Percentiles rank a stretch among this genome's conserved stretches.
These are phyloP conservation scores for Invenusta paracnida DNA, from an alignment of 2,888 invertebrate species.

Conservation along the genomic window DNA sequence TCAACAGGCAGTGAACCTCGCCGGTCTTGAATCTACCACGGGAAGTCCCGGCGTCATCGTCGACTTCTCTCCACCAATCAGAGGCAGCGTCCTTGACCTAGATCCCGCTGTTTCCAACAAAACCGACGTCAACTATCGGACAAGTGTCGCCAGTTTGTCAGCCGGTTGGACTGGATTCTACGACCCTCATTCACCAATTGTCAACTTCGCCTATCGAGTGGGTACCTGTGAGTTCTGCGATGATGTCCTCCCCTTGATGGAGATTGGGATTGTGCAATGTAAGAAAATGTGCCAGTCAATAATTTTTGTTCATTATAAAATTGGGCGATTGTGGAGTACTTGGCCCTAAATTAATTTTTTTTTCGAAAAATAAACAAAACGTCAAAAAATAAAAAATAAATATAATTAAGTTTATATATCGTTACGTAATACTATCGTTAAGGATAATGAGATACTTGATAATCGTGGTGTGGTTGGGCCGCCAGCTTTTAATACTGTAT, in stretches of 20 bases:
- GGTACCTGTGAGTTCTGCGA: neutral
- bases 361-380: too few relatives aligned
- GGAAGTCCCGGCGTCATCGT: neutral
- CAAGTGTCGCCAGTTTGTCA: neutral
- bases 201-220: neutral
- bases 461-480: too few relatives aligned
- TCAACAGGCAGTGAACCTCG: neutral
- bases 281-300: too few relatives aligned
- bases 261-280: neutral
- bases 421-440: too few relatives aligned
- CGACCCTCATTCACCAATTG: neutral
- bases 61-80: slow-evolving; percentile 6
- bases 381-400: too few relatives aligned
- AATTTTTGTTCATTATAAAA: too few relatives aligned
- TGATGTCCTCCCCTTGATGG: neutral
- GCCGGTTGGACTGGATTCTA: neutral
- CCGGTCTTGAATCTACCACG: neutral
- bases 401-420: too few relatives aligned
- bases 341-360: too few relatives aligned
- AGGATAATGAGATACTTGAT: too few relatives aligned
- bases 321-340: too few relatives aligned
- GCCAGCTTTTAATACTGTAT: too few relatives aligned
- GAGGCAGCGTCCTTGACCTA: slow-evolving; percentile 4
- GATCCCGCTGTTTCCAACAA: neutral
- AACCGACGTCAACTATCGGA: neutral